A percentile compares a stretch with the other conserved stretches of the same genome.
Conservation (phyloP, 2,888 invertebrate species). For the Lumbricus terrestris region DNA sequence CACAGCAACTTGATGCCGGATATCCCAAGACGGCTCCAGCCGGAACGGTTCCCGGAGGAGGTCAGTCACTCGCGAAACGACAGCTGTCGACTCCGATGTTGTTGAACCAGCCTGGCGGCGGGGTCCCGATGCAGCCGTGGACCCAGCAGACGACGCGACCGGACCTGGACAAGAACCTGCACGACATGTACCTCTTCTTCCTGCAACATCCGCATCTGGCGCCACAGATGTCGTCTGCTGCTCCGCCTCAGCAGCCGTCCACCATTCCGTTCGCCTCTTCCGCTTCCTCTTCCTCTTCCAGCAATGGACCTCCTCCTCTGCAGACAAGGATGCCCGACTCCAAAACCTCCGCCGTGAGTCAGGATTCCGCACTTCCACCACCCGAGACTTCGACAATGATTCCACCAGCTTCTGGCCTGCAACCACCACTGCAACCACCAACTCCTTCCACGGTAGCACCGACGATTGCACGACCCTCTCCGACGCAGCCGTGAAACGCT, state of each 20-base stretch:
- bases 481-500: background rate
- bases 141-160: background rate
- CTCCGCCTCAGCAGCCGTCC: background rate
- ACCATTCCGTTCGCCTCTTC: background rate
- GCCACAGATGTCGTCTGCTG: background rate
- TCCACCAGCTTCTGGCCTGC: background rate
- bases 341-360: background rate
- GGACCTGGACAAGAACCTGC: background rate
- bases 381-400: background rate
- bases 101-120: background rate
- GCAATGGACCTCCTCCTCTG: background rate
- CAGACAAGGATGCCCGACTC: background rate
- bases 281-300: background rate
- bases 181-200: background rate
- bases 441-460: background rate
- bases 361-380: background rate
- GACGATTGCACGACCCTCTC: background rate
- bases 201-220: background rate
- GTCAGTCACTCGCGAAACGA: background rate
- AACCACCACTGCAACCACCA: background rate
- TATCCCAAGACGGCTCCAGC: background rate
- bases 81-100: background rate
- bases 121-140: background rate
- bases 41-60: background rate
- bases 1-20: background rate